Evolutionary conservation across 1,140 invertebrate species (phyloP), one percentile per base, ranked within the genome.

Genomic region (Drosophila novamexicana): DNA sequence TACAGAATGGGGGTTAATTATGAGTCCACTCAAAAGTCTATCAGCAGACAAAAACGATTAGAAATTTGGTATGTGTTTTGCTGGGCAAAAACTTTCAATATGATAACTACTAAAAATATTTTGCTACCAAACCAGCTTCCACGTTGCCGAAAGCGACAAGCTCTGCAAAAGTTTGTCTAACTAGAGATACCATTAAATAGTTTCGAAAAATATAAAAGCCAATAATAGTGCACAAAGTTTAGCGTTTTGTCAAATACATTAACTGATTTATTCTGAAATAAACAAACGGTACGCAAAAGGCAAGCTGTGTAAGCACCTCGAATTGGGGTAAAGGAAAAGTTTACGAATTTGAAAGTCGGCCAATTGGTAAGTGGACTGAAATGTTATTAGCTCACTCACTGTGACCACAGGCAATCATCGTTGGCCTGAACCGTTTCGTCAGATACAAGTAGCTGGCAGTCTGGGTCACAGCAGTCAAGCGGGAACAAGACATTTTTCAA

Each of bases 141-240:
- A 39, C 18, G n/a, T 57, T 37, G 52, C 61, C 52, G 16, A 14
- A 40, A 32, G 69, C 53, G 62, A 65, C 62, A 58, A 65, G 36
- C 40, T 63, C 32, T 7, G 6, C 40, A 54, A 70, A 76, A 47
- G 45, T 76, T 61, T 45, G 12, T 18, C 9, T 34, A 66, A 56
- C 47, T 71, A 1, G 45, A 53, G 67, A 56, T 70, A 63, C 29
- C 49, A n/a, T 56, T 56, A 57, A 36, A 53, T 14, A 14, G 42
- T 6, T 42, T 22, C 10, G 57, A 9, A 56, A 57, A 52, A 10
- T 12, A 18, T 8, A 44, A 61, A 45, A 40, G 39, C 40, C 70
- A 63, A 74, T 77, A 77, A 77, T 69, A 65, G 64, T 37, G 42
- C 39, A 39, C 36, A 62, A 57, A 73, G 57, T 66, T 73, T 40